Evolutionary conservation across 2,888 invertebrate species (phyloP).

Genomic region (Andrena trimmerana): DNA sequence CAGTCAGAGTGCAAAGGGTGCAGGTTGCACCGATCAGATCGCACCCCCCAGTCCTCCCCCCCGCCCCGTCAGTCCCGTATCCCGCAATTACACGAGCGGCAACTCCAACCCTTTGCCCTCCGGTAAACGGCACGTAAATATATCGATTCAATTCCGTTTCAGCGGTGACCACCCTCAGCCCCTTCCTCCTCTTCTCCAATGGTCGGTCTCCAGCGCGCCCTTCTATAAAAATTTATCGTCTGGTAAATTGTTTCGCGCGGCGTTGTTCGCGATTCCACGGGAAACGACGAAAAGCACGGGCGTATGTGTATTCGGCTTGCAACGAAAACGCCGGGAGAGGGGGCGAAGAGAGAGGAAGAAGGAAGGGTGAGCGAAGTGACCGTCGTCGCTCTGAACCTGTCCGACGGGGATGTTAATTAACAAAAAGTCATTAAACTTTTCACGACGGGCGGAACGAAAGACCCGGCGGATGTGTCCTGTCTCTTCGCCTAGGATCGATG

Average conservation of each 20-base stretch:
- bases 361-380: constrained; percentile 72
- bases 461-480: constrained; percentile 59
- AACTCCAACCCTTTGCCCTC: constrained; percentile 80
- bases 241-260: constrained; percentile 85
- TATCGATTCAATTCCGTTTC: constrained; percentile 85
- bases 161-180: constrained; percentile 71
- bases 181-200: constrained; percentile 18
- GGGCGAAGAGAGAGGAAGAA: constrained; percentile 34
- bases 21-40: constrained; percentile 46
- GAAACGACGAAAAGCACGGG: constrained; percentile 55
- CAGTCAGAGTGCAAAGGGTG: constrained; percentile 8
- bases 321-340: constrained; percentile 53
- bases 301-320: constrained; percentile 44
- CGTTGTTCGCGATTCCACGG: constrained; percentile 75
- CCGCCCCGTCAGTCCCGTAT: constrained; percentile 59
- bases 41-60: constrained; percentile 44
- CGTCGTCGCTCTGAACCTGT: constrained; percentile 80
- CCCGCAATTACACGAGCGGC: constrained; percentile 83
- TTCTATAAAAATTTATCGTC: constrained; percentile 85
- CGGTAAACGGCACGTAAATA: constrained; percentile 85
- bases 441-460: constrained; percentile 79
- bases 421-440: constrained; percentile 85
- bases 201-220: constrained; percentile 63
- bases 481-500: constrained; percentile 69
- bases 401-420: constrained; percentile 83